phyloP scores from a whole-genome alignment of 2,888 invertebrate species.

The Pristionchus japonicus region DNA sequence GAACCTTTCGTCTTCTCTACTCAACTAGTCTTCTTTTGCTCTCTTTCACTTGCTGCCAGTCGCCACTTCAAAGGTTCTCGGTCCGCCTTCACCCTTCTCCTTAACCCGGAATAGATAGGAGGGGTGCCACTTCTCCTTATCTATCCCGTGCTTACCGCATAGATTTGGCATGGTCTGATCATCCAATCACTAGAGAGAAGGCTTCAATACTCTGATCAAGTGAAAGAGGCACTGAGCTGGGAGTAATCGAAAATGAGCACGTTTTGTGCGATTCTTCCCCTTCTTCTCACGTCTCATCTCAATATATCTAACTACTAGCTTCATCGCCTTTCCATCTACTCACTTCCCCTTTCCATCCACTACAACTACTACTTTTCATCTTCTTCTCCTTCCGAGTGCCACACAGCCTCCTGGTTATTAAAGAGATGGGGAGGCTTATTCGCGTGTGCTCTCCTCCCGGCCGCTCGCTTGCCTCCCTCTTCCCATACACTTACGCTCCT shows the following conservation, averaged over 20 bases:
- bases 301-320: neutral
- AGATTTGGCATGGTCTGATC: neutral
- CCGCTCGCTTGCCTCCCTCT: neutral
- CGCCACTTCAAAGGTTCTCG: neutral
- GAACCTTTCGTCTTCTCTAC: neutral
- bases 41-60: neutral
- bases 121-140: neutral
- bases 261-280: neutral
- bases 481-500: neutral
- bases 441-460: neutral
- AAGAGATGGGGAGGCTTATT: slow-evolving; percentile 13
- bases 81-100: neutral
- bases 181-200: neutral
- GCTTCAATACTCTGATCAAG: neutral
- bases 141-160: neutral
- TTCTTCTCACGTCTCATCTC: neutral
- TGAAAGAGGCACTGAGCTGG: neutral
- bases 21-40: neutral
- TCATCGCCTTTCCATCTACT: neutral
- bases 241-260: neutral
- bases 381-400: neutral
- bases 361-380: neutral
- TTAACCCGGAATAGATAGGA: neutral
- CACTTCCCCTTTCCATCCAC: neutral
- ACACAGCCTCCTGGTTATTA: neutral